A percentile compares a stretch with the other conserved stretches of the same genome.
Evolutionary conservation across 2,113 vertebrate species (phyloP).

Genomic region (Grammomys dolichurus): DNA sequence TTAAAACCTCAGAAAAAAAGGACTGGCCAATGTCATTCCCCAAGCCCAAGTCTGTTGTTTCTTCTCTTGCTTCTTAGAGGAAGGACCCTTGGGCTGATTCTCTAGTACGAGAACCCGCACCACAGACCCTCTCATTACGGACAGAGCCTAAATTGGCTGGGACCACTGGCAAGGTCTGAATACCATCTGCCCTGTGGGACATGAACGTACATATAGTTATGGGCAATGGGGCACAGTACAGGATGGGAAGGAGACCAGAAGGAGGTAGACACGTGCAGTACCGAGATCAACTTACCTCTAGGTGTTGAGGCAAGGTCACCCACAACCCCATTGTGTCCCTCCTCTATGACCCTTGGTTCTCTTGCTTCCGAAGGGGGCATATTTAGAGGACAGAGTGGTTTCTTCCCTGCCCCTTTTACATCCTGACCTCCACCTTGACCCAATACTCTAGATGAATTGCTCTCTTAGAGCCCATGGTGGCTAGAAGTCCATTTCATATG

Average conservation of each 20-base stretch:
- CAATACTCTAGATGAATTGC: background rate
- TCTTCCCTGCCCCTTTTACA: background rate
- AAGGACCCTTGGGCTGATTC: background rate
- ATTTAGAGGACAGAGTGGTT: background rate
- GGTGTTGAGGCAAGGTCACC: background rate
- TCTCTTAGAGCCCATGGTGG: no score
- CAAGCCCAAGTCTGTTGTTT: background rate
- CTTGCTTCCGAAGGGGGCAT: background rate
- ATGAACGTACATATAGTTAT: no score
- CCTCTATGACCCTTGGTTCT: background rate
- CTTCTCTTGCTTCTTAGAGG: background rate
- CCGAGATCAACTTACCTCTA: background rate
- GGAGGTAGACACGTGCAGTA: background rate
- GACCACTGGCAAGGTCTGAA: background rate
- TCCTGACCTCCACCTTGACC: background rate
- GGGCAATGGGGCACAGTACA: background rate
- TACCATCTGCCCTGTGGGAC: background rate
- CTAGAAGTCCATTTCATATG: background rate
- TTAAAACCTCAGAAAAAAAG: background rate
- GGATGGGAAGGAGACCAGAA: background rate
- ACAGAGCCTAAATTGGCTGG: background rate
- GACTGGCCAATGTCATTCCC: background rate
- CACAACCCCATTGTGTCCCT: background rate
- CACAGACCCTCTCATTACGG: accelerated
- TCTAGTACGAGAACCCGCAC: background rate